phyloP scores from a whole-genome alignment of 2,797 vertebrate genomes.

The Halcyon smyrnensis region DNA sequence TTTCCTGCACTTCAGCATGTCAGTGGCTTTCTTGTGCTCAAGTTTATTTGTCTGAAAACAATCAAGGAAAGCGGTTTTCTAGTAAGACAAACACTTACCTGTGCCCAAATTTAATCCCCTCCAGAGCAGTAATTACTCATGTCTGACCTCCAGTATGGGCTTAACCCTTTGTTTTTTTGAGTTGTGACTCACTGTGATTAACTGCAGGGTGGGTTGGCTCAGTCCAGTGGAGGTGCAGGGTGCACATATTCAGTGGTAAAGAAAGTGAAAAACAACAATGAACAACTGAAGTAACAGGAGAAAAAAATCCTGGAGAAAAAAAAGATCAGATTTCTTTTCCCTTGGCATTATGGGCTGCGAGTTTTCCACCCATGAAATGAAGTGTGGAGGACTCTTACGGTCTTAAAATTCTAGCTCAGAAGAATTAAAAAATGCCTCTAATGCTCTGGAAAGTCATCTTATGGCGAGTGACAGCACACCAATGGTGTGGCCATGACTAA shows the following conservation, averaged over 20 bases:
- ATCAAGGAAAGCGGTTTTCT: not conserved
- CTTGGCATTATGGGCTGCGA: not conserved
- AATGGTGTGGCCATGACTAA: not conserved
- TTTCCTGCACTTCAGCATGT: not conserved
- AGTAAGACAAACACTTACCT: not conserved
- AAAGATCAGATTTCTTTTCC: not conserved
- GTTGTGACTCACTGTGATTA: not conserved
- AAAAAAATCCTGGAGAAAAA: not conserved
- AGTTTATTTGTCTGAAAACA: constrained; percentile 13
- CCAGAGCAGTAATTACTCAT: not conserved
- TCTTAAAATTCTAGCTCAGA: not conserved
- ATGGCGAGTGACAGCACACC: not conserved
- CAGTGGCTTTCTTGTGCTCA: not conserved
- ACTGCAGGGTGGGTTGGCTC: not conserved
- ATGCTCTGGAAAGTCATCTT: not conserved
- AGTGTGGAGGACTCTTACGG: not conserved
- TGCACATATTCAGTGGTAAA: not conserved
- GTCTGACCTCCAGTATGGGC: not conserved
- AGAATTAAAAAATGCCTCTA: not conserved
- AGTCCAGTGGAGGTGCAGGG: not conserved
- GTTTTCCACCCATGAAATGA: not conserved
- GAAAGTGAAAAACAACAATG: not conserved
- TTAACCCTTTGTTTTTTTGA: not conserved
- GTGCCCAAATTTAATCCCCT: not conserved
- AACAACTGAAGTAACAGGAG: not conserved